Percentiles rank a stretch among this genome's conserved stretches.
phyloP scores from a whole-genome alignment of 2,797 vertebrate species.

The Lacerta bilineata region DNA sequence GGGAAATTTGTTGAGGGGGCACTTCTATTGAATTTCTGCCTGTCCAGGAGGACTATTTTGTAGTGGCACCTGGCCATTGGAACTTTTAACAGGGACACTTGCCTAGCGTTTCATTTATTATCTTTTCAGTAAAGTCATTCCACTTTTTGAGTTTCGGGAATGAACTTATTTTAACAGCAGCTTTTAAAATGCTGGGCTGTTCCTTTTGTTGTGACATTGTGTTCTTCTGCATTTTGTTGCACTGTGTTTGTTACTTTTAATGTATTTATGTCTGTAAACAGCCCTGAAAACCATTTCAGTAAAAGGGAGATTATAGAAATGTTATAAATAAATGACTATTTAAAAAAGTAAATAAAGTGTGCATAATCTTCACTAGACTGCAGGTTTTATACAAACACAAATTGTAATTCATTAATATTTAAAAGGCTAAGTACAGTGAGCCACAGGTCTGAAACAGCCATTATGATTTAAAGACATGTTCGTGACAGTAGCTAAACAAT shows the following conservation, averaged over 20 bases:
- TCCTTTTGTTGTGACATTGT: too few relatives aligned
- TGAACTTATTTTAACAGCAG: too few relatives aligned
- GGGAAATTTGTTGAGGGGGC: not conserved
- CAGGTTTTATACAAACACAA: not conserved
- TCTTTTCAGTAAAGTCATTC: not conserved
- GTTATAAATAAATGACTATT: too few relatives aligned
- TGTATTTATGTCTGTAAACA: too few relatives aligned
- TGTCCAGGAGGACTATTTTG: not conserved
- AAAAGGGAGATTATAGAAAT: too few relatives aligned
- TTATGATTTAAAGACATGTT: slow-evolving; percentile 22
- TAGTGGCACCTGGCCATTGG: not conserved
- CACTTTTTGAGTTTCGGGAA: too few relatives aligned
- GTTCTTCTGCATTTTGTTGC: too few relatives aligned
- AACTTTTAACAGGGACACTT: too few relatives aligned
- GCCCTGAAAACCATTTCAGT: too few relatives aligned
- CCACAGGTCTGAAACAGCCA: not conserved
- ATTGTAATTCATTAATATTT: not conserved
- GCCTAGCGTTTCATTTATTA: not conserved
- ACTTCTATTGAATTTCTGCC: not conserved
- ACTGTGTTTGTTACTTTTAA: too few relatives aligned
- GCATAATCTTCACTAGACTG: not conserved
- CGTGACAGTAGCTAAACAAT: slow-evolving; percentile 37
- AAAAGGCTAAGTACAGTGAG: not conserved
- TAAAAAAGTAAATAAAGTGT: not conserved
- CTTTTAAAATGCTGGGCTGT: too few relatives aligned